Conservation (phyloP, 2,113 vertebrate species). For the Microtus richardsoni region DNA sequence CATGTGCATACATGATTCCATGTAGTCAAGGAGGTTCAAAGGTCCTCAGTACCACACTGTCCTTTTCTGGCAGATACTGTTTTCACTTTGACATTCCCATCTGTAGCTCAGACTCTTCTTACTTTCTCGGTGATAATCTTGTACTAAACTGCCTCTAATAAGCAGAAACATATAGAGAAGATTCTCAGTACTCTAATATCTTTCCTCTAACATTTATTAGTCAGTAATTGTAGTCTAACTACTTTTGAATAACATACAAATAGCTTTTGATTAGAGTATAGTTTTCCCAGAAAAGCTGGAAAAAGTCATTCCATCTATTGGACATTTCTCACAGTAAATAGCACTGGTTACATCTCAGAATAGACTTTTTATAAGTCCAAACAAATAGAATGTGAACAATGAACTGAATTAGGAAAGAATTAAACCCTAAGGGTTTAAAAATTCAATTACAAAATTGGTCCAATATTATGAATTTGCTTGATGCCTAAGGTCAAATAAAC, state of each 20-base stretch:
- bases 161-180: neutral
- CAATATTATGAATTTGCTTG: neutral
- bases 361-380: neutral
- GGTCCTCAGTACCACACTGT: neutral
- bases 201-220: neutral
- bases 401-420: neutral
- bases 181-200: neutral
- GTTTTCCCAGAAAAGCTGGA: neutral
- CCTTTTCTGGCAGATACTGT: neutral
- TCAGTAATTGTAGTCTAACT: neutral
- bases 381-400: neutral
- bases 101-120: neutral
- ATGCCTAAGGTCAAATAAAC: neutral
- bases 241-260: neutral
- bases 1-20: neutral
- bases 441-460: neutral
- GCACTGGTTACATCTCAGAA: neutral
- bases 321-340: neutral
- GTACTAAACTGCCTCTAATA: neutral
- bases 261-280: neutral
- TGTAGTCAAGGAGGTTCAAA: neutral
- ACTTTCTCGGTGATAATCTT: neutral
- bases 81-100: neutral
- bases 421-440: neutral
- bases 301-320: neutral